Base-by-base conservation (phyloP, 2,113 vertebrate species). In the Mesocricetus auratus region DNA sequence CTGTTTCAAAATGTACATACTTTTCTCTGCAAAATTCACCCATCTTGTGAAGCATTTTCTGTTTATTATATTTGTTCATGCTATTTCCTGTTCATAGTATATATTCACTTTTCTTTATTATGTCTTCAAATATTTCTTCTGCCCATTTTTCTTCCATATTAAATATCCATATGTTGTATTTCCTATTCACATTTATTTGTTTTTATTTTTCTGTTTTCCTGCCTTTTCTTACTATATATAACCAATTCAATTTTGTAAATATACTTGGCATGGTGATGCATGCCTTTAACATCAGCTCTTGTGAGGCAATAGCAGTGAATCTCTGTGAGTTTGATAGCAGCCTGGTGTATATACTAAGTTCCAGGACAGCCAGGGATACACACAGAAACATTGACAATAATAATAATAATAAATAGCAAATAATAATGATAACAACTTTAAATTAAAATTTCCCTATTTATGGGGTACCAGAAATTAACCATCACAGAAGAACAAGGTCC, bases 21-120 rank as follows among this genome's bases (percentile, higher is more conserved):
- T 56, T 22, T 64, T n/a, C 47, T 39, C n/a, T 39, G 10, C n/a
- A 62, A 83, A 83, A 75, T 50, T 45, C 24, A 60, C 13, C 42
- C 29, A 87, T 88, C 29, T 77, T 89, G 0, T 56, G 21, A 78
- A 42, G 24, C 56, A 19, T 88, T 93, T 85, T 93, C 47, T 71
- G 50, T 69, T 93, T 31, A 73, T 66, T 93, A 42, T 56, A 75
- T 95, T 90, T 91, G 29, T 33, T 93, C n/a, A 78, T 77, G 58
- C 16, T 86, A 15, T 86, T 90, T 87, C 73, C 26, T 73, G 42
- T 36, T 90, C 29, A 62, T 45, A 89, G 47, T 64, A 69, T n/a
- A 58, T n/a, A 77, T 58, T 82, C 33, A 82, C 33, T 24, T 58
- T 82, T 58, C 50, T 24, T 56, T 5, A 58, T 82, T 82, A n/a